Conservation (phyloP, 1,140 invertebrate species). For the Arctopsyche grandis region DNA sequence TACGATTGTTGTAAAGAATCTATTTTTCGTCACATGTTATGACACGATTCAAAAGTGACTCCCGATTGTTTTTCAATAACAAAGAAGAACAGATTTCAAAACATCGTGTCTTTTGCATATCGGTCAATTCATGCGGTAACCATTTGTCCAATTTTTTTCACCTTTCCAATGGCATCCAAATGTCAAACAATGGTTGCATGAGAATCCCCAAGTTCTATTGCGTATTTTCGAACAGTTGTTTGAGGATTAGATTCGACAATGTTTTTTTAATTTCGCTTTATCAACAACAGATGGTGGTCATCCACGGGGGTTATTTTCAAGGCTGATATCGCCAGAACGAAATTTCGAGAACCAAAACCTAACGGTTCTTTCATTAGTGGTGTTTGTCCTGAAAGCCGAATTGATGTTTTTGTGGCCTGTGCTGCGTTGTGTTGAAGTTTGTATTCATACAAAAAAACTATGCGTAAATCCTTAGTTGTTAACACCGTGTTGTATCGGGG, state of each 20-base stretch:
- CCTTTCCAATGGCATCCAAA: background rate
- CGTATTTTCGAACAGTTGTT: background rate
- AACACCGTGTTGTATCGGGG: background rate
- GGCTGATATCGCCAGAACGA: background rate
- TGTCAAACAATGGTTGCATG: constrained; percentile 11
- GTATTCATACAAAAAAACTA: background rate
- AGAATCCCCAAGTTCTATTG: background rate
- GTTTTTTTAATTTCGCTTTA: background rate
- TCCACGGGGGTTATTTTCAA: background rate
- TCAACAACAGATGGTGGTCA: background rate
- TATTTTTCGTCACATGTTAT: background rate
- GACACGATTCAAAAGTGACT: background rate
- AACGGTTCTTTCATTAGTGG: background rate
- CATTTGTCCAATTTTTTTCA: constrained; percentile 6
- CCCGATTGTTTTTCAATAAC: background rate
- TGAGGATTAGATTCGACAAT: background rate
- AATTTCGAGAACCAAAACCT: background rate
- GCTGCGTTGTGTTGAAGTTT: background rate
- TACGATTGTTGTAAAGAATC: no score
- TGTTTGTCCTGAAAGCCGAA: background rate
- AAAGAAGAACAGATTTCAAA: no score
- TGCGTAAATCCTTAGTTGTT: background rate
- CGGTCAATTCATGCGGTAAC: background rate
- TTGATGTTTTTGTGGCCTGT: background rate
- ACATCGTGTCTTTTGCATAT: background rate